Base-by-base conservation (phyloP, 2,113 vertebrate genomes). In the Pterocles gutturalis region DNA sequence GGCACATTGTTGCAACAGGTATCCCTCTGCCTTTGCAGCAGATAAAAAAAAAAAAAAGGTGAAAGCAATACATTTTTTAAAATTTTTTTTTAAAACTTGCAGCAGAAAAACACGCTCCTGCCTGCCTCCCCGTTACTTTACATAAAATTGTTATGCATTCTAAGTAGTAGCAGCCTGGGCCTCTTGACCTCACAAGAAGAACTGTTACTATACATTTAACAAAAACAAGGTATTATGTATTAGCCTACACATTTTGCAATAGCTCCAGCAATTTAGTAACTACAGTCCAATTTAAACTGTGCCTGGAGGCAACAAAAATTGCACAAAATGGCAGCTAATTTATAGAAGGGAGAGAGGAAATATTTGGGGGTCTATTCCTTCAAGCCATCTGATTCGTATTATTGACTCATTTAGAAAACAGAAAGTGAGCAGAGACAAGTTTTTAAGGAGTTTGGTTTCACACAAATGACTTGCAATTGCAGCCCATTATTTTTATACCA, bases 401-500 rank as follows among this genome's bases (percentile, higher is more conserved):
- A 98, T 98, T 98, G 98, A 98, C 98, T 98, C 98, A 97, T 98
- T 98, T 98, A 97, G 98, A 98, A 98, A 98, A 98, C 98, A 98
- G 98, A 98, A 98, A 98, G 98, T 98, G 98, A 98, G 98, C 98
- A 98, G 98, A 98, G 98, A 98, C 98, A 98, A 98, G 98, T 98
- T 98, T 98, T 98, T 98, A 98, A 98, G 98, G 98, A 98, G 97
- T 97, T 98, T 98, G 97, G 97, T 98, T 98, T 98, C 97, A 98
- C 96, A 94, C 98, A 98, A 98, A 98, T 98, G 97, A 98, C 97
- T 98, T 96, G 97, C 98, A 98, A 98, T 98, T 98, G 98, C 97
- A 99, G 99, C 98, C 98, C 99, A 99, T 99, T 99, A 99, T 99
- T 99, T 99, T 99, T 99, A 98, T 98, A 98, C 98, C 94, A 97